Evolutionary conservation across 1,140 invertebrate species (phyloP).

Genomic region (Heliconius hermathena): DNA sequence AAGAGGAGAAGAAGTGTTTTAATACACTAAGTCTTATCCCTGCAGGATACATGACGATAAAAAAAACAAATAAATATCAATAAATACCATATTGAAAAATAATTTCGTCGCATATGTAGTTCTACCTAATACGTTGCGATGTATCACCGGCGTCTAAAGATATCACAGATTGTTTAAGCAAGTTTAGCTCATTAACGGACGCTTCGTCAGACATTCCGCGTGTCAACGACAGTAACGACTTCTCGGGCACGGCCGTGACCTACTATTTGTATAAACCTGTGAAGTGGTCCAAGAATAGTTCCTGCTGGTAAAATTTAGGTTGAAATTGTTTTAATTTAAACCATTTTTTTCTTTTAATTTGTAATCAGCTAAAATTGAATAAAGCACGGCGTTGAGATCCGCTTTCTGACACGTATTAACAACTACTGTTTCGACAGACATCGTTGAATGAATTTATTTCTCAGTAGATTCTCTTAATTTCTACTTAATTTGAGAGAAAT

Average conservation of each 20-base stretch:
- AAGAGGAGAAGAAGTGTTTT: too few relatives aligned
- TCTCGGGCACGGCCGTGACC: slow-evolving; percentile 11
- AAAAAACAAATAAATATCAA: background rate
- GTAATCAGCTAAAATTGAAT: too few relatives aligned
- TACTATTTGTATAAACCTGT: background rate
- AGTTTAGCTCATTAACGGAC: slow-evolving; percentile 10
- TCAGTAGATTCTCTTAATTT: background rate
- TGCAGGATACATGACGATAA: too few relatives aligned
- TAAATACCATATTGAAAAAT: background rate
- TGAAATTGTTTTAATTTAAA: background rate
- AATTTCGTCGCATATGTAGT: background rate
- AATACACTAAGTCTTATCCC: too few relatives aligned
- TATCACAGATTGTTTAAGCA: slow-evolving; percentile 14
- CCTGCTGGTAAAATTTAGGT: background rate
- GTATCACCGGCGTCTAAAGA: background rate
- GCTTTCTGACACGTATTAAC: too few relatives aligned
- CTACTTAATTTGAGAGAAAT: too few relatives aligned
- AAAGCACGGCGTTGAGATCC: too few relatives aligned
- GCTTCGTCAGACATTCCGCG: slow-evolving; percentile 7
- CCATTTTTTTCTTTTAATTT: too few relatives aligned
- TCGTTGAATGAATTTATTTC: background rate
- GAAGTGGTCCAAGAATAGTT: background rate
- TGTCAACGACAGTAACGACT: slow-evolving; percentile 12
- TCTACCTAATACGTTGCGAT: slow-evolving; percentile 1
- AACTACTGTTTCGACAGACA: background rate